Conservation (phyloP, 2,113 vertebrate genomes). For the Chrysemys picta region DNA sequence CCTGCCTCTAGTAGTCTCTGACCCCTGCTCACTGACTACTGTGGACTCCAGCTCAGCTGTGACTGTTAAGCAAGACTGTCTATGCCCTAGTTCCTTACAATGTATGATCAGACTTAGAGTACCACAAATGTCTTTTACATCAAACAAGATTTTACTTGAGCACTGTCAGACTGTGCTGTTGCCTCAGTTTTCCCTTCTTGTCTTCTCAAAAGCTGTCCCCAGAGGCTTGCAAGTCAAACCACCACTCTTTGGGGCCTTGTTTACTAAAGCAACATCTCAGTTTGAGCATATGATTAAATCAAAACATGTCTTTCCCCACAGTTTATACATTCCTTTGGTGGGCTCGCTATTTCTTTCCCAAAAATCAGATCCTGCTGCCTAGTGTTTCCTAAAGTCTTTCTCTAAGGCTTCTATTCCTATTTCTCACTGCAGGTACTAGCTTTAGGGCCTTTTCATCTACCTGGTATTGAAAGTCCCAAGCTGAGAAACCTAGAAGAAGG, state of each 20-base stretch:
- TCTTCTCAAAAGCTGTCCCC: background rate
- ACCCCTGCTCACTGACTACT: too few species aligned
- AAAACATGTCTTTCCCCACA: background rate
- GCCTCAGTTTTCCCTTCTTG: constrained; percentile 44
- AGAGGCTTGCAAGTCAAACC: constrained; percentile 42
- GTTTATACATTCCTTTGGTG: constrained; percentile 10
- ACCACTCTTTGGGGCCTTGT: constrained; percentile 21
- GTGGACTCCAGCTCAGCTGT: too few species aligned
- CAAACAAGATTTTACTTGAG: constrained; percentile 25
- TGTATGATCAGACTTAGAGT: constrained; percentile 19
- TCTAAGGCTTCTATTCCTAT: background rate
- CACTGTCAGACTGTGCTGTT: background rate
- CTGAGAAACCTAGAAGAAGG: background rate
- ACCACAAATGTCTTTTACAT: constrained; percentile 35
- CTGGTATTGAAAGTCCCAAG: background rate
- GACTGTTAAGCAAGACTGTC: too few species aligned
- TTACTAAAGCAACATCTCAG: constrained; percentile 20
- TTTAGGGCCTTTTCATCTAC: background rate
- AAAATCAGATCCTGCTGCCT: background rate
- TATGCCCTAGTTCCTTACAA: too few species aligned
- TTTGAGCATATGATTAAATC: background rate
- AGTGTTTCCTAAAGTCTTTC: background rate
- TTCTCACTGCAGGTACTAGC: background rate
- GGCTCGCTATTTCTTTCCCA: background rate
- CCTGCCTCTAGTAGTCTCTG: too few species aligned